Evolutionary conservation across 2,797 vertebrate genomes (phyloP).

Genomic region (Setipinna tenuifilis): DNA sequence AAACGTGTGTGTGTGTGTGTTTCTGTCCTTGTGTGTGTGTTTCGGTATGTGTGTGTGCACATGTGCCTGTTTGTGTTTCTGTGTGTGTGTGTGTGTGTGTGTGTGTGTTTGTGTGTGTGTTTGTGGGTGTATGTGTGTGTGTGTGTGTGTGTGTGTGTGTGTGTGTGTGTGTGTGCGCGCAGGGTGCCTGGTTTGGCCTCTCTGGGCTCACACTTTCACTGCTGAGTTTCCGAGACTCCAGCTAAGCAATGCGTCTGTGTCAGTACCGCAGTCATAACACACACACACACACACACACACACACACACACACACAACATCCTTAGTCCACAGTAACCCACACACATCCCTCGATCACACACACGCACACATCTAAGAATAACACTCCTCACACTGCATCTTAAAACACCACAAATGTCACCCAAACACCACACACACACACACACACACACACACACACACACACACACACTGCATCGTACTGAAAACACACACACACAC

Average conservation of each 20-base stretch:
- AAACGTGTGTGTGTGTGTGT: neutral
- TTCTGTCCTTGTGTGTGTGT: conserved; percentile 14
- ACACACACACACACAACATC: neutral
- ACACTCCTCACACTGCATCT: no score
- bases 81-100: conserved; percentile 41
- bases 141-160: conserved; percentile 30
- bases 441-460: no score
- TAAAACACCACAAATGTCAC: no score
- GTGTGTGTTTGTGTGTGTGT: conserved; percentile 32
- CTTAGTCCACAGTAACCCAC: neutral
- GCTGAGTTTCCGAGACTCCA: conserved; percentile 6
- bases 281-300: neutral
- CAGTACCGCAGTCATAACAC: neutral
- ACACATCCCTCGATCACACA: neutral
- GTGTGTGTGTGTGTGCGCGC: conserved; percentile 25
- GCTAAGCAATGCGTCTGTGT: neutral
- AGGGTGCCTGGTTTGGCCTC: conserved; percentile 13
- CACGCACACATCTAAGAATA: no score
- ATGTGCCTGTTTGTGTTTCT: conserved; percentile 15
- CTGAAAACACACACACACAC: no score
- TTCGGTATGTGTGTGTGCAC: conserved; percentile 30
- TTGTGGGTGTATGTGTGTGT: conserved; percentile 28
- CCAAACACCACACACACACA: no score
- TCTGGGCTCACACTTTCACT: conserved; percentile 8
- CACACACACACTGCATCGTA: no score